phyloP scores from a whole-genome alignment of 2,113 vertebrate species.

The Ptilonorhynchus violaceus region DNA sequence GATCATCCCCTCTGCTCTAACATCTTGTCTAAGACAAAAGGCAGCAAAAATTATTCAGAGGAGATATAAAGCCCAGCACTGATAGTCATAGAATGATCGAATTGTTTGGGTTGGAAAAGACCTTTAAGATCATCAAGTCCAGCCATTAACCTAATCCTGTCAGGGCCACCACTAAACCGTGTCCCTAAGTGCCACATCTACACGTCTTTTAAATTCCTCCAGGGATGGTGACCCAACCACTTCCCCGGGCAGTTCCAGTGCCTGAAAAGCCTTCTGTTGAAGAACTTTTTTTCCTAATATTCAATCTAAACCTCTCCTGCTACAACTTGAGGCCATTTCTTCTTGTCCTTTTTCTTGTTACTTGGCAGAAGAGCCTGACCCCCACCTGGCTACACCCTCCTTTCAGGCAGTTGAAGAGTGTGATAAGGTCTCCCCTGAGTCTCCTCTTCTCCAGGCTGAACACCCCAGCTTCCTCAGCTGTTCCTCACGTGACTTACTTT shows the following conservation, averaged over 20 bases:
- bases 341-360: background rate
- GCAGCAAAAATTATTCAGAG: background rate
- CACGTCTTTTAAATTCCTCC: background rate
- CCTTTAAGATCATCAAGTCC: background rate
- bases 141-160: background rate
- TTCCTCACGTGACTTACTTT: background rate
- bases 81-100: background rate
- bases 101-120: background rate
- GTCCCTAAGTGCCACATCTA: background rate
- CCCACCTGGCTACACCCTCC: background rate
- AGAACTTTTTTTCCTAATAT: background rate
- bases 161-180: background rate
- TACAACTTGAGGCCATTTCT: background rate
- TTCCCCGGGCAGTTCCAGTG: background rate
- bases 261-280: background rate
- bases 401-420: too few relatives aligned
- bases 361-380: too few relatives aligned
- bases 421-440: background rate
- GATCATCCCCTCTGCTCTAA: background rate
- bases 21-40: background rate
- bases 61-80: background rate
- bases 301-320: background rate
- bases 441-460: background rate
- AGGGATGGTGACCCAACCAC: background rate
- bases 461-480: background rate